Conservation (phyloP, 2,888 invertebrate genomes). For the Crossocerus cetratus region DNA sequence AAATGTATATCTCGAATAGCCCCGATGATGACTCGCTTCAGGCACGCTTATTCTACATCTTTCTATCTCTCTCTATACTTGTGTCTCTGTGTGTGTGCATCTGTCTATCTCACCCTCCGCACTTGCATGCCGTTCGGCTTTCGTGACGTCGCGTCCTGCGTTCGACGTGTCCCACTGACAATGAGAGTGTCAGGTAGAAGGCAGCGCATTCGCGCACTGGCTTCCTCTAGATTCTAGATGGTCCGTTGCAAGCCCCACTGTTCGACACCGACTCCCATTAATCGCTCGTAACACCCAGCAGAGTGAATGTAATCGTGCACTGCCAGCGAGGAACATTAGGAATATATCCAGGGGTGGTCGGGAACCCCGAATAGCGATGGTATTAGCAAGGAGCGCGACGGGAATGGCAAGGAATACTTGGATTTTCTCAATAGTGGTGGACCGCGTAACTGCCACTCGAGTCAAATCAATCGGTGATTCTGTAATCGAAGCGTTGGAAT, state of each 20-base stretch:
- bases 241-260: no score
- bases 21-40: not conserved
- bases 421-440: not conserved
- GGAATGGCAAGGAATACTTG: no score
- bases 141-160: no score
- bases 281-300: no score
- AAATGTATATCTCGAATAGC: not conserved
- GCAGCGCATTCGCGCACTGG: no score
- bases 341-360: not conserved
- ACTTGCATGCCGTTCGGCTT: not conserved
- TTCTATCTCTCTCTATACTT: no score
- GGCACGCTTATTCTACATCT: not conserved
- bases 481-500: conserved; percentile 10
- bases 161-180: no score
- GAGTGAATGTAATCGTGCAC: not conserved
- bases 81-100: no score
- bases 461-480: not conserved
- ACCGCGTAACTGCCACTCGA: not conserved
- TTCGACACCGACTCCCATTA: no score
- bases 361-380: no score
- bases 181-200: no score
- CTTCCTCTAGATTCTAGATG: no score
- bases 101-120: not conserved
- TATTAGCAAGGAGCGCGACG: not conserved
- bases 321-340: not conserved